Evolutionary conservation across 53 echinoderm and acorn worm species (phyloP), one percentile per base, ranked within the genome.

Genomic region (Hippasteria phrygiana): DNA sequence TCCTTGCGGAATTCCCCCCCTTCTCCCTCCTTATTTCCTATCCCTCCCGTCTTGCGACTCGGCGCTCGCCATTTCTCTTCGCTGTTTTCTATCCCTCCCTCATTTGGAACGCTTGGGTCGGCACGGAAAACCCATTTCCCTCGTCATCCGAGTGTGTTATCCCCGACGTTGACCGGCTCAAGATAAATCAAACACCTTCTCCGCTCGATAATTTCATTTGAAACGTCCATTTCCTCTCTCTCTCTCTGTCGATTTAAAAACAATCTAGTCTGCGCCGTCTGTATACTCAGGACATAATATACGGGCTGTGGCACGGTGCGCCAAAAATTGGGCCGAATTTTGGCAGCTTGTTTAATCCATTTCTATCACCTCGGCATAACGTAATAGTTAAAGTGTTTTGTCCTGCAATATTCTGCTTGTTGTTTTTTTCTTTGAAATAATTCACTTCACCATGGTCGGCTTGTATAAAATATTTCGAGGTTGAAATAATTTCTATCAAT

Each of bases 101-200:
- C 85, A 85, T 85, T 85, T 85, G 47, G 70, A 69, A 85, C 85
- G 85, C 85, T 70, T 85, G 85, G 85, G 26, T 85, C 69, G 85
- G 48, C 85, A 85, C 64, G 85, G 69, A 69, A 66, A 85, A 71
- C 71, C 85, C 70, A 85, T 85, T 85, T 70, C 53, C 85, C 47
- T 43, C 82, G 64, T 43, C 64, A 64, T 64, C 82, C 45, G 50
- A 48, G 70, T 71, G 85, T 51, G 64, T 71, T 85, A 85, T 70
- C 39, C 70, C 69, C 46, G 46, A 48, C 47, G 45, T 43, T 85
- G 85, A 33, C 69, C 70, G 45, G 50, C 51, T 71, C 42, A 34
- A 70, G 16, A 85, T 70, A 85, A 69, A 85, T 70, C 85, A 85
- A 85, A 85, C 67, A 85, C 85, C 85, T 70, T 85, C 47, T 69